Evolutionary conservation across 1,140 invertebrate genomes (phyloP).

Genomic region (Orchestia grillus): DNA sequence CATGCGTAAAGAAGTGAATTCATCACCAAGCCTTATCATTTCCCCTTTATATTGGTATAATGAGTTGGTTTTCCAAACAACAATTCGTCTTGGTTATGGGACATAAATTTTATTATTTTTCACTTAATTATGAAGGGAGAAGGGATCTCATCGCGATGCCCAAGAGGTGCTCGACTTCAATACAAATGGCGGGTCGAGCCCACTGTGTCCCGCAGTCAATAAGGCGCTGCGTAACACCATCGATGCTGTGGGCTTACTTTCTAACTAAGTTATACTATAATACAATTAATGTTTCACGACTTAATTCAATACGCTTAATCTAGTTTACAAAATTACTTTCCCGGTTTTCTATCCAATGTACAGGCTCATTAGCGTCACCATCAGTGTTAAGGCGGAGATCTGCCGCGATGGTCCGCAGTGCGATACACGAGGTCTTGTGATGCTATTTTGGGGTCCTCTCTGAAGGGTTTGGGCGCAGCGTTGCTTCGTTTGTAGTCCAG

Average conservation of each 20-base stretch:
- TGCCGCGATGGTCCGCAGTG: not conserved
- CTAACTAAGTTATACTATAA: not conserved
- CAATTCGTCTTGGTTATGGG: too few species aligned
- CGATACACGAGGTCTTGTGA: not conserved
- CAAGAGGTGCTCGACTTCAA: too few species aligned
- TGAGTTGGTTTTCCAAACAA: too few species aligned
- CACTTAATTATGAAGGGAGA: too few species aligned
- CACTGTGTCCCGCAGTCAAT: too few species aligned
- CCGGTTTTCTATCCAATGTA: not conserved
- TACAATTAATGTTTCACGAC: not conserved
- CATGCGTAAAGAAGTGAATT: too few species aligned
- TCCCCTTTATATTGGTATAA: too few species aligned
- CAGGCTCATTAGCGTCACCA: not conserved
- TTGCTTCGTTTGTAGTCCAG: not conserved
- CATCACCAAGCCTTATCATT: too few species aligned
- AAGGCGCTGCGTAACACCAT: not conserved
- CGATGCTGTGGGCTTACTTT: not conserved
- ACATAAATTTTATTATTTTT: too few species aligned
- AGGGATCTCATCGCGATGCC: too few species aligned
- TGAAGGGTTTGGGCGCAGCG: not conserved
- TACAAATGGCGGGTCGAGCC: too few species aligned
- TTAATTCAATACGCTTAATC: not conserved
- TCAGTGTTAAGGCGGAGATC: not conserved
- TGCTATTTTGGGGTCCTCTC: not conserved
- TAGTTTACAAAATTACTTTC: not conserved